These are phyloP conservation scores for Odontesthes bonariensis DNA, from an alignment of 2,113 vertebrate genomes.

Conservation along the genomic window DNA sequence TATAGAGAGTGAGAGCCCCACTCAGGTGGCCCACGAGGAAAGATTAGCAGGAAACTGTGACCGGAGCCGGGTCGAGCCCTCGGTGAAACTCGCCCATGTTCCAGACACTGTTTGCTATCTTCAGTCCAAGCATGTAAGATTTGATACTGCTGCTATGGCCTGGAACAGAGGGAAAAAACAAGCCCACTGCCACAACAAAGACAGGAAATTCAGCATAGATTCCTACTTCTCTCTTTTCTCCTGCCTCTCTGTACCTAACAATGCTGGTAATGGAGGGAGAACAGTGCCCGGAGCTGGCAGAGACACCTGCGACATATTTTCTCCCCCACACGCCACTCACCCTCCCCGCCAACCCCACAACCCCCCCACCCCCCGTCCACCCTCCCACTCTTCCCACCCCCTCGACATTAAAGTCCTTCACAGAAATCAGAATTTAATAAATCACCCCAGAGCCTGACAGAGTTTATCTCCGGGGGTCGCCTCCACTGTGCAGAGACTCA, in stretches of 20 bases:
- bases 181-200: constrained; percentile 77
- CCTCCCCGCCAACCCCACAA: constrained; percentile 6
- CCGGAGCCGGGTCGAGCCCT: constrained; percentile 44
- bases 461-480: constrained; percentile 89
- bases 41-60: constrained; percentile 67
- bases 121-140: constrained; percentile 80
- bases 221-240: constrained; percentile 81
- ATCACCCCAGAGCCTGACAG: constrained; percentile 88
- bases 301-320: constrained; percentile 84
- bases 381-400: constrained; percentile 69
- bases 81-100: constrained; percentile 57
- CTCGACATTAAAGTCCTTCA: constrained; percentile 87
- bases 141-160: constrained; percentile 78
- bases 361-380: constrained; percentile 6
- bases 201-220: constrained; percentile 81
- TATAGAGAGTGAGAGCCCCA: constrained; percentile 48
- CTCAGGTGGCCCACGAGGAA: constrained; percentile 57
- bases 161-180: constrained; percentile 82
- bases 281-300: constrained; percentile 82
- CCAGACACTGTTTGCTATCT: constrained; percentile 60
- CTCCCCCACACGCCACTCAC: constrained; percentile 36
- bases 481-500: constrained; percentile 81
- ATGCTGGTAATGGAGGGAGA: constrained; percentile 82
- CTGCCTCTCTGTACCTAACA: constrained; percentile 73
- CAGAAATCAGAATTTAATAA: constrained; percentile 91